phyloP scores from a whole-genome alignment of 2,113 vertebrate species.

The Eonycteris spelaea region DNA sequence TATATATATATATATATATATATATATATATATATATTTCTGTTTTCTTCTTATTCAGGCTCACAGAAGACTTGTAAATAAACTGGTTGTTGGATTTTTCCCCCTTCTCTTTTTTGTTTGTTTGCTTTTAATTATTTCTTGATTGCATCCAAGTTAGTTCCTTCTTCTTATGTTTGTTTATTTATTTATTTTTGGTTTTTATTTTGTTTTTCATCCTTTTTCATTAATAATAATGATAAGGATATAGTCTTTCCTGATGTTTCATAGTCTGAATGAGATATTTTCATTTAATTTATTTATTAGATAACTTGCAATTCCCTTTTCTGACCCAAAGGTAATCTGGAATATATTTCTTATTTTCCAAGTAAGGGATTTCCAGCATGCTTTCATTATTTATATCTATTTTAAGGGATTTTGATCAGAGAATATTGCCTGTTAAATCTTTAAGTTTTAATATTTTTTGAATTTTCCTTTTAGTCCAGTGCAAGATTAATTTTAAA shows the following conservation, averaged over 20 bases:
- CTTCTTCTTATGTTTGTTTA: neutral
- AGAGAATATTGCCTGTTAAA: neutral
- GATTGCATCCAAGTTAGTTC: neutral
- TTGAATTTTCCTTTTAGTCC: neutral
- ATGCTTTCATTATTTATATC: neutral
- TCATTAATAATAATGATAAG: conserved; percentile 28
- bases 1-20: no score
- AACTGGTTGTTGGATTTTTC: neutral
- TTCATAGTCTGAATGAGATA: neutral
- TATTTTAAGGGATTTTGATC: neutral
- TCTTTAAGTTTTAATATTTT: neutral
- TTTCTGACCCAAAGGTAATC: neutral
- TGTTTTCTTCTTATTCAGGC: neutral
- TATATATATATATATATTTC: neutral
- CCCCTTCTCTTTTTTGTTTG: neutral
- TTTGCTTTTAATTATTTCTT: conserved; percentile 52
- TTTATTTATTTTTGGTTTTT: conserved; percentile 13
- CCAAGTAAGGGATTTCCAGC: neutral
- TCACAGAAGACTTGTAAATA: neutral
- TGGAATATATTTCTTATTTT: neutral
- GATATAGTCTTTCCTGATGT: neutral
- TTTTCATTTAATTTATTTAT: neutral
- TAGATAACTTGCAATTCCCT: neutral
- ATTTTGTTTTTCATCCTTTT: neutral
- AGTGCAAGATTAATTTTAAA: neutral